phyloP scores from a whole-genome alignment of 2,888 invertebrate species.

The Apodemia zela region DNA sequence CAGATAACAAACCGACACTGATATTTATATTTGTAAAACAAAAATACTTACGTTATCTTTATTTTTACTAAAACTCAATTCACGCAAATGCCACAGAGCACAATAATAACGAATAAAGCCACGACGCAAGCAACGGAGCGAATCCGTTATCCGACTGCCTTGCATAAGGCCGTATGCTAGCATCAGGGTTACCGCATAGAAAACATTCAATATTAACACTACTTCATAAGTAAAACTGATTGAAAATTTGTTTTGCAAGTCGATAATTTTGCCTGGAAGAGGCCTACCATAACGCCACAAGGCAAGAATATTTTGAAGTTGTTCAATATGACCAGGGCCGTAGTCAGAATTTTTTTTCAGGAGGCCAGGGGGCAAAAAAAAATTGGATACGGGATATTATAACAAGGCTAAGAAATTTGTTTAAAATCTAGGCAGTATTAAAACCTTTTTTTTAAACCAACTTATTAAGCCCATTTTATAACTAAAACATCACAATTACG shows the following conservation, averaged over 20 bases:
- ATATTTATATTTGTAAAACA: not conserved
- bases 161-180: constrained; percentile 28
- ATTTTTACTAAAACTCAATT: not conserved
- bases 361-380: too few relatives aligned
- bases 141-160: constrained; percentile 58
- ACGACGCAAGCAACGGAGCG: constrained; percentile 47
- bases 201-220: not conserved
- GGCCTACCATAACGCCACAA: not conserved
- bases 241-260: not conserved
- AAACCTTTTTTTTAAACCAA: too few relatives aligned
- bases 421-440: too few relatives aligned
- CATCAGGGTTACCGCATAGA: constrained; percentile 24
- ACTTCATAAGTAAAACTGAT: not conserved
- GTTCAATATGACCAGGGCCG: too few relatives aligned
- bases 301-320: not conserved
- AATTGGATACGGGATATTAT: too few relatives aligned
- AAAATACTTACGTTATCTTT: constrained; percentile 8
- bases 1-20: not conserved
- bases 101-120: constrained; percentile 30
- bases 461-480: too few relatives aligned
- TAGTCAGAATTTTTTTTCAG: too few relatives aligned
- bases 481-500: too few relatives aligned
- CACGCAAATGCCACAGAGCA: constrained; percentile 16
- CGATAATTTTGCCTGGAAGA: not conserved
- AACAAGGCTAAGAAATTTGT: too few relatives aligned